Evolutionary conservation across 1,140 invertebrate genomes (phyloP), one percentile per base, ranked within the genome.

Genomic region (Megathymus violae): DNA sequence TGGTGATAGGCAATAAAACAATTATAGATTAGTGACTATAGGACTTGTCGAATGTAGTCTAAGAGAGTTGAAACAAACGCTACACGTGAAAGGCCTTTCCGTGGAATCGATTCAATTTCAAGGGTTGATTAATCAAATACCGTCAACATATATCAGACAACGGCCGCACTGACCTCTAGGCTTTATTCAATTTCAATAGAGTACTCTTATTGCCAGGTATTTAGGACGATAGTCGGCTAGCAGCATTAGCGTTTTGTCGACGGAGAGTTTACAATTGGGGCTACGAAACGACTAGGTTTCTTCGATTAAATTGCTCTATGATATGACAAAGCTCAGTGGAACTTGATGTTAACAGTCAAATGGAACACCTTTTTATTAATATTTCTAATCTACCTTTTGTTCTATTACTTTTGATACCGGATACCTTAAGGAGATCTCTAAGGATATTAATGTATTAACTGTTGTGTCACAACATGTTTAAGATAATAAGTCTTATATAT

Each of bases 221-320:
- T 69, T 69, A 69, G 65, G 64, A 22, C 44, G 60, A 71, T 73
- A 68, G 71, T 75, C 59, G 63, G 73, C 73, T 68, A 68, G 67
- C 63, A 15, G 6, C 7, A 44, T 5, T 4, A 41, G 25, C 27
- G 19, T 31, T 58, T 31, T 44, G 34, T 59, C 27, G 36, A 17
- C 14, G 15, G 50, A 27, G 5, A 59, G 52, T 41, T 13, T 46
- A 47, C 11, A 13, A 22, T 15, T 6, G 59, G 15, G 59, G 59
- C 59, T 50, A 62, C 16, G 15, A 62, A 51, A 43, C 34, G 25
- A 14, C 17, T 6, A 14, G 36, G 10, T 52, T 52, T 48, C 7
- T n/a, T 13, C 16, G 13, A 19, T 31, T 31, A 2, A 5, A 22
- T 22, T 22, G 1, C 27, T 7, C 27, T 31, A 7, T 4, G 9